Percentiles rank a stretch among this genome's conserved stretches.
Evolutionary conservation across 2,888 invertebrate species (phyloP).

Genomic region (Aphodius granarius): DNA sequence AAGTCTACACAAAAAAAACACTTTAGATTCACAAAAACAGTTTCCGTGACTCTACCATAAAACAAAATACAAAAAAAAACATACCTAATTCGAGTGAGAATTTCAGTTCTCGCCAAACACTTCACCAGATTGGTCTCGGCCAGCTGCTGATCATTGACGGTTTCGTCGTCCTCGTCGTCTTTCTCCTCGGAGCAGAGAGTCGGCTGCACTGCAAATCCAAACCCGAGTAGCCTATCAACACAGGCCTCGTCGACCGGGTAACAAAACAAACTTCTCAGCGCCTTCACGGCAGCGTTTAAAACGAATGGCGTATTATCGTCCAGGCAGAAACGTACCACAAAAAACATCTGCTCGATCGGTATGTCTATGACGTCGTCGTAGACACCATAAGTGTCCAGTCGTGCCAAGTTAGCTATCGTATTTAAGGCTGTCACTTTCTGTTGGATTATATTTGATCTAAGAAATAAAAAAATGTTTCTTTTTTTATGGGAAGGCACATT

Average conservation of each 20-base stretch:
- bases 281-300: constrained; percentile 74
- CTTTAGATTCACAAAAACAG: no score
- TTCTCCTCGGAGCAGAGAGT: constrained; percentile 50
- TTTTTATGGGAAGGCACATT: no score
- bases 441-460: constrained; percentile 72
- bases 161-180: constrained; percentile 58
- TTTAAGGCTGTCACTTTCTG: constrained; percentile 82
- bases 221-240: constrained; percentile 69
- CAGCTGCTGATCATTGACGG: constrained; percentile 84
- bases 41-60: no score
- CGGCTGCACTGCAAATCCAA: constrained; percentile 69
- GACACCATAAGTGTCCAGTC: constrained; percentile 71
- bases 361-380: constrained; percentile 76
- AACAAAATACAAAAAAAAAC: no score
- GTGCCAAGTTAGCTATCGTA: constrained; percentile 77
- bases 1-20: no score
- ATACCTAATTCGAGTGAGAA: constrained; percentile 71
- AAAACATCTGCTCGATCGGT: constrained; percentile 75
- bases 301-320: constrained; percentile 79
- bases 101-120: constrained; percentile 72
- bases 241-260: constrained; percentile 79
- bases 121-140: constrained; percentile 81
- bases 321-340: constrained; percentile 80
- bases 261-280: constrained; percentile 73
- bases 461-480: no score